Percentiles rank a stretch among this genome's conserved stretches.
Conservation (phyloP, 2,888 invertebrate species). For the Sarcophaga caerulescens region DNA sequence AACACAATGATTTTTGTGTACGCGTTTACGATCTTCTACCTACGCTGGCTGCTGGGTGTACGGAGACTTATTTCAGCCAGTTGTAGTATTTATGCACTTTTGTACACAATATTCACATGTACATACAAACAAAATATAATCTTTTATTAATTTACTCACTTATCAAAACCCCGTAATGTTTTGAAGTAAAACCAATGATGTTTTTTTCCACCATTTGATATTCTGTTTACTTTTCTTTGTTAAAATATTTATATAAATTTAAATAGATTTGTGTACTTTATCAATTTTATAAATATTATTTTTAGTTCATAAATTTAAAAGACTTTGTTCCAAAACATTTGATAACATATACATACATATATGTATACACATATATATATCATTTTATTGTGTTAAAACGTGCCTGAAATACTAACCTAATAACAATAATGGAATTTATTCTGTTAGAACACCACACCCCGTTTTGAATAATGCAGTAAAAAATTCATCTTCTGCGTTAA, state of each 20-base stretch:
- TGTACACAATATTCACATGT: too few relatives aligned
- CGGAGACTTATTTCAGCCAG: too few relatives aligned
- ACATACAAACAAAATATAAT: not conserved
- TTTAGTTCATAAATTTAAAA: slow-evolving; percentile 2
- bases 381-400: not conserved
- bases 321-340: not conserved
- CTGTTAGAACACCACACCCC: not conserved
- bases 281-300: slow-evolving; percentile 1
- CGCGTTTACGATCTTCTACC: too few relatives aligned
- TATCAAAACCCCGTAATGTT: not conserved
- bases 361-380: not conserved
- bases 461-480: not conserved
- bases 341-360: not conserved
- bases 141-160: slow-evolving; percentile 2
- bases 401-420: not conserved
- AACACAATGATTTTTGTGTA: too few relatives aligned
- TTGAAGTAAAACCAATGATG: not conserved
- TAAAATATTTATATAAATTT: not conserved
- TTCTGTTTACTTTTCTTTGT: not conserved
- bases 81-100: too few relatives aligned
- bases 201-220: not conserved
- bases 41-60: too few relatives aligned
- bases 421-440: not conserved
- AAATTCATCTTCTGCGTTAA: too few relatives aligned
- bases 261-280: not conserved